These are phyloP conservation scores for Halcyon malimbica DNA, from an alignment of 2,113 vertebrate species.

Conservation along the genomic window DNA sequence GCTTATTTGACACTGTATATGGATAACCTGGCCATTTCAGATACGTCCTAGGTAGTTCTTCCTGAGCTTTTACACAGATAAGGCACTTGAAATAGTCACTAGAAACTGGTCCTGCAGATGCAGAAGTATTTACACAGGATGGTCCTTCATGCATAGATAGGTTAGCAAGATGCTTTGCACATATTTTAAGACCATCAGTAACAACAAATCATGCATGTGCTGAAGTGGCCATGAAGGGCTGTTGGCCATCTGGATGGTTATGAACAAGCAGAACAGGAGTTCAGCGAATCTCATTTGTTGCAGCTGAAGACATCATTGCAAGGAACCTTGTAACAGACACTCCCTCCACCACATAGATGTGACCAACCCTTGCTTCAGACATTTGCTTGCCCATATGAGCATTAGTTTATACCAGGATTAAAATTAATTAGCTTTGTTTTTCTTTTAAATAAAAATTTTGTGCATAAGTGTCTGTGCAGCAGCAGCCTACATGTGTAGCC, in stretches of 20 bases:
- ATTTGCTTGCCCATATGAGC: not conserved
- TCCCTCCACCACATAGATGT: not conserved
- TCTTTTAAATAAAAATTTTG: not conserved
- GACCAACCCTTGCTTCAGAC: not conserved
- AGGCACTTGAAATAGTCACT: not conserved
- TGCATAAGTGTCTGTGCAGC: not conserved
- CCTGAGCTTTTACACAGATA: not conserved
- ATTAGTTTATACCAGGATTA: not conserved
- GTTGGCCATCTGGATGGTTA: not conserved
- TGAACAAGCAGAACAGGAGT: not conserved
- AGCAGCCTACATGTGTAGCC: not conserved
- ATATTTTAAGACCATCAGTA: not conserved
- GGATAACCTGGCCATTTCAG: not conserved
- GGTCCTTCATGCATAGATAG: not conserved
- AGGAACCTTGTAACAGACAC: not conserved
- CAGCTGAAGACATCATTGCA: not conserved
- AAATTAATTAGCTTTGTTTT: not conserved
- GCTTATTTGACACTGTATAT: not conserved
- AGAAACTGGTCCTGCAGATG: not conserved
- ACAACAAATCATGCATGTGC: not conserved
- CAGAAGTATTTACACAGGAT: not conserved
- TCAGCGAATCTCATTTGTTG: not conserved
- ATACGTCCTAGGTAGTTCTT: no score
- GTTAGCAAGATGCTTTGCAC: not conserved
- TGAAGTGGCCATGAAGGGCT: not conserved